phyloP scores from a whole-genome alignment of 2,888 invertebrate genomes.

The Epirrhoe alternata region DNA sequence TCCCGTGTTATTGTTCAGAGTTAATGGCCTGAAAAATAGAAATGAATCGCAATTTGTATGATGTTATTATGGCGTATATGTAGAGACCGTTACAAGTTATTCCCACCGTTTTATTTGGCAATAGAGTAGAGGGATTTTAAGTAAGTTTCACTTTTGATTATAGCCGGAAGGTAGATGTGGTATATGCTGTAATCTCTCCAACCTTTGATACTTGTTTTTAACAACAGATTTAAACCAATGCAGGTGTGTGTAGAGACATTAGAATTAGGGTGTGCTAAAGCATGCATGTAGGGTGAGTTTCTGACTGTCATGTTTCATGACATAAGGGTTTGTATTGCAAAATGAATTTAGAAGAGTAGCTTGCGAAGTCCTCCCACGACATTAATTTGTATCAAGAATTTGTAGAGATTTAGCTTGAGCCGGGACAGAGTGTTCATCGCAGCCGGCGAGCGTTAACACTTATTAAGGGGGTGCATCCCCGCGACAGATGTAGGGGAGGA shows the following conservation, averaged over 20 bases:
- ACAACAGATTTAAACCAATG: too few species aligned
- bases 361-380: slow-evolving; percentile 71
- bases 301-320: slow-evolving; percentile 58
- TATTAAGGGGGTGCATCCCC: slow-evolving; percentile 85
- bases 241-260: not conserved
- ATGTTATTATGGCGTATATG: slow-evolving; percentile 63
- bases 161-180: too few species aligned
- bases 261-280: not conserved
- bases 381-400: slow-evolving; percentile 85
- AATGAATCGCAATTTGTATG: slow-evolving; percentile 78
- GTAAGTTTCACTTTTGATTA: not conserved
- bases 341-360: slow-evolving; percentile 79
- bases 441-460: slow-evolving; percentile 84
- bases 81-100: slow-evolving; percentile 49
- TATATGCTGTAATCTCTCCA: too few species aligned
- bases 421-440: slow-evolving; percentile 79
- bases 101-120: slow-evolving; percentile 52
- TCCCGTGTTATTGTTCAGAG: slow-evolving; percentile 77
- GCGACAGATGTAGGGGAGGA: slow-evolving; percentile 85
- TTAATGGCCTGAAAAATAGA: slow-evolving; percentile 84
- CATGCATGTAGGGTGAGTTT: slow-evolving; percentile 50
- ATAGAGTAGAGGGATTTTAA: slow-evolving; percentile 7
- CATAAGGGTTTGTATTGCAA: slow-evolving; percentile 64
- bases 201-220: too few species aligned
- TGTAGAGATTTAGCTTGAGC: slow-evolving; percentile 84